These are phyloP conservation scores for Brachyopa scutellaris DNA, from an alignment of 2,888 invertebrate genomes.

Conservation along the genomic window DNA sequence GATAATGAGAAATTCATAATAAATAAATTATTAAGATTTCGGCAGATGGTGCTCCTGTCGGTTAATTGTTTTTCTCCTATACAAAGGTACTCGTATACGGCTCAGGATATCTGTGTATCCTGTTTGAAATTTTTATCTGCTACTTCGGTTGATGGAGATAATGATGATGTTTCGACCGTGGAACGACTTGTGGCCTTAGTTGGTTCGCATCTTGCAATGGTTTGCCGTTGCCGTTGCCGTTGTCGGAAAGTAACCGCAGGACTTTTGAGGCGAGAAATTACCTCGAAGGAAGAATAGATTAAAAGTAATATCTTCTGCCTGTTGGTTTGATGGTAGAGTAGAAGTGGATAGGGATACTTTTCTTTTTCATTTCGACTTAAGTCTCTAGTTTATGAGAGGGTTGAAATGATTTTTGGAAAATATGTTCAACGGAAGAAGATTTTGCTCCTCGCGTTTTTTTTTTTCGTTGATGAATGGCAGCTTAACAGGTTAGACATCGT, in stretches of 20 bases:
- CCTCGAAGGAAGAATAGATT: conserved; percentile 47
- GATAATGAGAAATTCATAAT: conserved; percentile 73
- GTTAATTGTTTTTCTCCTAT: conserved; percentile 66
- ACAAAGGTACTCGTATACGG: conserved; percentile 19
- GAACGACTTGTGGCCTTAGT: conserved; percentile 47
- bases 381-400: conserved; percentile 25
- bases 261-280: conserved; percentile 67
- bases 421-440: neutral
- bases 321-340: conserved; percentile 20
- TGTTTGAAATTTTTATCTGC: conserved; percentile 59
- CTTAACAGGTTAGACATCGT: conserved; percentile 13
- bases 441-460: too few species aligned
- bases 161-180: conserved; percentile 58
- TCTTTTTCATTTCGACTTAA: neutral
- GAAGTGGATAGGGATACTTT: neutral
- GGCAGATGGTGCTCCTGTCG: conserved; percentile 71
- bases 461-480: conserved; percentile 5
- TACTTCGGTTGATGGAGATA: conserved; percentile 61
- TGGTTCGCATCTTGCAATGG: conserved; percentile 51
- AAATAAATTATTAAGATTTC: conserved; percentile 73
- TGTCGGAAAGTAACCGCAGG: conserved; percentile 59
- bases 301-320: conserved; percentile 60
- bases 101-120: conserved; percentile 35
- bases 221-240: too few species aligned
- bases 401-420: conserved; percentile 29